These are phyloP conservation scores for Leptatherina wallacei DNA, from an alignment of 2,797 vertebrate species.

Conservation along the genomic window DNA sequence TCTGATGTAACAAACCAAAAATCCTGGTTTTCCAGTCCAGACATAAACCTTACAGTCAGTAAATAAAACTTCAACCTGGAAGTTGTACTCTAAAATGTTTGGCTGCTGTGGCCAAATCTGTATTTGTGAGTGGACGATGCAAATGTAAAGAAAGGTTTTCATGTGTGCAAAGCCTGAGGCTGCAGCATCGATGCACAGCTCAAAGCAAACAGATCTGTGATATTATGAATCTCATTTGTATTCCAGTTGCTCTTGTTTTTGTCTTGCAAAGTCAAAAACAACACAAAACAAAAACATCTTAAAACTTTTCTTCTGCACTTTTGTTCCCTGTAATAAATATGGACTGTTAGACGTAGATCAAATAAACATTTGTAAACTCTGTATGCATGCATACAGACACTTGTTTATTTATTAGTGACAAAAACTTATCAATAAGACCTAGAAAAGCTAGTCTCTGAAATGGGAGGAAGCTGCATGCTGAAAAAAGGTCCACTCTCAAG, in stretches of 20 bases:
- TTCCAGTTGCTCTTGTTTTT: background rate
- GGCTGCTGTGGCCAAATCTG: too few species aligned
- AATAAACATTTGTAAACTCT: background rate
- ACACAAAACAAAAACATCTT: background rate
- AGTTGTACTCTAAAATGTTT: too few species aligned
- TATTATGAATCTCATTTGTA: background rate
- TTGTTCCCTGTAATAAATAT: background rate
- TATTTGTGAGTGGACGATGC: background rate
- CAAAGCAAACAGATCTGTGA: background rate
- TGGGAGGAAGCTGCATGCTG: background rate
- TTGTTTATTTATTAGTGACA: background rate
- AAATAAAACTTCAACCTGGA: background rate
- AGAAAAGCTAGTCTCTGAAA: background rate
- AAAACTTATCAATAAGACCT: background rate
- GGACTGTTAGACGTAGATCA: background rate
- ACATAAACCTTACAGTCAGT: background rate
- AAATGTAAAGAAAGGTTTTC: background rate
- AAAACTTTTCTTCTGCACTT: background rate
- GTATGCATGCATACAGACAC: background rate
- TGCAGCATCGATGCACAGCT: background rate
- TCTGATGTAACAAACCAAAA: background rate
- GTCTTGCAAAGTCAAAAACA: background rate
- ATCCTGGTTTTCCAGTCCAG: background rate
- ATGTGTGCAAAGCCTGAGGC: background rate
- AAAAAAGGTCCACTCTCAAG: background rate